These are phyloP conservation scores for Epizoanthus ramosus DNA, from an alignment of 92 coral and sea anemone species.

Conservation along the genomic window DNA sequence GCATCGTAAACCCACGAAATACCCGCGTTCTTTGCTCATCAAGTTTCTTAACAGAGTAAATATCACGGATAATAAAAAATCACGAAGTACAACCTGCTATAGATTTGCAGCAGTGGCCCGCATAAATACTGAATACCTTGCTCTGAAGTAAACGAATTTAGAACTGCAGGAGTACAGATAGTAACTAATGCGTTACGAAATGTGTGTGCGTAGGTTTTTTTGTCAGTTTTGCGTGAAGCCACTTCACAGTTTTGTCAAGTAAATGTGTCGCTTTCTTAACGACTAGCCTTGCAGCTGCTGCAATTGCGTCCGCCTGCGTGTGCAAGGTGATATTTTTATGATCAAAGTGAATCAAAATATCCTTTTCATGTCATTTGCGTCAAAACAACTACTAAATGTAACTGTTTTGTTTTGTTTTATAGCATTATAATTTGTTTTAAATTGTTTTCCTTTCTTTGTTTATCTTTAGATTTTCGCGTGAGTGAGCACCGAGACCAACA, in stretches of 20 bases:
- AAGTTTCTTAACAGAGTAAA: neutral
- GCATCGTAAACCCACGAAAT: neutral
- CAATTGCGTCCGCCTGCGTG: neutral
- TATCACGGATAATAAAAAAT: neutral
- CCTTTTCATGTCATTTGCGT: slow-evolving; percentile 19
- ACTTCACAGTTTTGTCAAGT: slow-evolving; percentile 4
- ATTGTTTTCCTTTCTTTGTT: slow-evolving; percentile 4
- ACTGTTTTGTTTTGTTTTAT: slow-evolving; percentile 7
- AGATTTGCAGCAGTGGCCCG: neutral
- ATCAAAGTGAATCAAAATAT: neutral
- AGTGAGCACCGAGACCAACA: neutral
- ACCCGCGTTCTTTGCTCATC: neutral
- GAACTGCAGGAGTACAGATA: neutral
- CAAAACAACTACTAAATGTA: neutral
- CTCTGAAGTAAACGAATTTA: neutral
- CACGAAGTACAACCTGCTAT: neutral
- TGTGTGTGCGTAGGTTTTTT: no score
- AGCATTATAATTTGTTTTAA: neutral
- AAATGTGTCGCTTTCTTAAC: neutral
- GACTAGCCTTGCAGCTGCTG: neutral
- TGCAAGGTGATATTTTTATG: neutral
- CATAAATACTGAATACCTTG: neutral
- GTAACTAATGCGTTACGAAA: no score
- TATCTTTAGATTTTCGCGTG: neutral
- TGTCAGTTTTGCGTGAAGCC: neutral